A percentile compares a stretch with the other conserved stretches of the same genome.
These are phyloP conservation scores for Cyprinodon brontotheroides DNA, from an alignment of 2,113 vertebrate genomes.

Conservation along the genomic window DNA sequence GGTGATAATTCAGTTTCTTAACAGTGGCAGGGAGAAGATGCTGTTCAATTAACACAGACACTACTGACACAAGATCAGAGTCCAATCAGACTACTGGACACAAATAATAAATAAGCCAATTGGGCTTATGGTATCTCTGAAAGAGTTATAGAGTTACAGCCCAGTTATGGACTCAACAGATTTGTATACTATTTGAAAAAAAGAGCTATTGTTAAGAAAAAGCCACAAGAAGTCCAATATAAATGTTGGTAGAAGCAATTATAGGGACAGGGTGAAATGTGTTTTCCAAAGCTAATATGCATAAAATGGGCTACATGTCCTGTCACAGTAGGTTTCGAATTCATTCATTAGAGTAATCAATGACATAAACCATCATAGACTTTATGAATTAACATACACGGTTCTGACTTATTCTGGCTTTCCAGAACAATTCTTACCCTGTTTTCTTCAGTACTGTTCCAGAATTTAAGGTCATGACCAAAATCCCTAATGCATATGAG, in stretches of 20 bases:
- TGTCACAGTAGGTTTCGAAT: not conserved
- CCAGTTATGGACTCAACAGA: not conserved
- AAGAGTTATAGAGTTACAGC: not conserved
- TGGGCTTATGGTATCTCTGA: not conserved
- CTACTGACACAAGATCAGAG: not conserved
- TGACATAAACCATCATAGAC: too few relatives aligned
- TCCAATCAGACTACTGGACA: conserved; percentile 6
- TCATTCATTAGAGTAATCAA: not conserved
- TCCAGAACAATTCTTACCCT: too few relatives aligned
- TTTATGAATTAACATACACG: too few relatives aligned
- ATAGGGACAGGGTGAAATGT: not conserved
- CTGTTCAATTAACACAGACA: not conserved
- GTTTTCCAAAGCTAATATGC: not conserved
- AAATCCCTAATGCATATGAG: too few relatives aligned
- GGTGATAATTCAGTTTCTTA: conserved; percentile 20
- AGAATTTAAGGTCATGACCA: not conserved
- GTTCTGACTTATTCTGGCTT: too few relatives aligned
- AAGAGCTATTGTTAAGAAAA: not conserved
- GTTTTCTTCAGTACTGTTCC: not conserved
- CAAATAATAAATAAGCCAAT: not conserved
- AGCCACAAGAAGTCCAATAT: not conserved
- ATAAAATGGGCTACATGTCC: not conserved
- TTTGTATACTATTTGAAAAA: not conserved
- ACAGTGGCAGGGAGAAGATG: conserved; percentile 7
- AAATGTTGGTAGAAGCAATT: not conserved